phyloP scores from a whole-genome alignment of 2,888 invertebrate genomes.

The Bhutanitis thaidina region DNA sequence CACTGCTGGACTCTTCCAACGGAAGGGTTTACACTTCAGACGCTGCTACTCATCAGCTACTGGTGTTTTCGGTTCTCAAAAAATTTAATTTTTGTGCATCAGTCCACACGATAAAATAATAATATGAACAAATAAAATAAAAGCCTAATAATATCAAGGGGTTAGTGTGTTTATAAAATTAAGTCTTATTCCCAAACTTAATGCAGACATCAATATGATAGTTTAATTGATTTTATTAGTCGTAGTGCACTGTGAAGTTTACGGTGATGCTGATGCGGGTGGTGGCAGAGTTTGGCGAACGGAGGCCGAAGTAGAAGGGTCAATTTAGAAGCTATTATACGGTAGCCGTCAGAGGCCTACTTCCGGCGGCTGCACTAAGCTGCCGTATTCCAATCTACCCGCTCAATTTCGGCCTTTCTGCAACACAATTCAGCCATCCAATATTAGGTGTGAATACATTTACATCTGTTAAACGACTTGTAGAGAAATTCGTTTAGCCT shows the following conservation, averaged over 20 bases:
- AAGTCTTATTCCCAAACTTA: too few relatives aligned
- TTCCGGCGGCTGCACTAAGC: conserved; percentile 78
- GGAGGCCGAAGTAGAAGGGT: conserved; percentile 59
- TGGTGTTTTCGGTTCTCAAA: too few relatives aligned
- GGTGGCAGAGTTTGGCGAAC: conserved; percentile 35
- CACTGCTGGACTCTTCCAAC: too few relatives aligned
- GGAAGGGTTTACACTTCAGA: too few relatives aligned
- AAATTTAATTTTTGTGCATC: too few relatives aligned
- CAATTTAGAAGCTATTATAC: conserved; percentile 78
- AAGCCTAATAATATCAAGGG: too few relatives aligned
- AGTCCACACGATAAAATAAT: too few relatives aligned
- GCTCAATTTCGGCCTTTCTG: conserved; percentile 73
- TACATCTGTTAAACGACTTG: conserved; percentile 29
- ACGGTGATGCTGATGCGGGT: conserved; percentile 43
- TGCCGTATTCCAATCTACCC: conserved; percentile 66
- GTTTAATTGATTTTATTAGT: too few relatives aligned
- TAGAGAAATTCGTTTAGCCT: not conserved
- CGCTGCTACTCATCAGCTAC: too few relatives aligned
- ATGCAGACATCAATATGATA: too few relatives aligned
- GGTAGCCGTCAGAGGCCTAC: conserved; percentile 73
- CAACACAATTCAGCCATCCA: conserved; percentile 52
- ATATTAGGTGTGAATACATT: conserved; percentile 40
- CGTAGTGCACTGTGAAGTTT: conserved; percentile 22
- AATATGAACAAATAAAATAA: too few relatives aligned
- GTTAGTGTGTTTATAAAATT: too few relatives aligned